Conservation (phyloP, 2,888 invertebrate species). For the Crematogaster levior region DNA sequence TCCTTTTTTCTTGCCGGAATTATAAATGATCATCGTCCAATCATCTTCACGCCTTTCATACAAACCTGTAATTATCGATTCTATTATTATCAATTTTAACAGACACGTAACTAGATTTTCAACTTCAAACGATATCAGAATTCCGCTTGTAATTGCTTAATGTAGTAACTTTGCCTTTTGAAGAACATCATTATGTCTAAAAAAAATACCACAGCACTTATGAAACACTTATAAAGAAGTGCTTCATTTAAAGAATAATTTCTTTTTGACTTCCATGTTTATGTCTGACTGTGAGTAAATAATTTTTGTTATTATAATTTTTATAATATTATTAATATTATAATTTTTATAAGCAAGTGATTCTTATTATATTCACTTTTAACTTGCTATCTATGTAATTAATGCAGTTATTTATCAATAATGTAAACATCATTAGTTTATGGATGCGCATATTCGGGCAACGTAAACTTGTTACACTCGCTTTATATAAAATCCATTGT, state of each 20-base stretch:
- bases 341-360: neutral
- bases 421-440: slow-evolving; percentile 78
- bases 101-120: neutral
- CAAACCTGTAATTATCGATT: slow-evolving; percentile 8
- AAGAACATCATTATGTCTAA: neutral
- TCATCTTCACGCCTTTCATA: neutral
- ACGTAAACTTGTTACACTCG: slow-evolving; percentile 50
- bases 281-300: slow-evolving; percentile 41
- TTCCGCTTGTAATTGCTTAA: neutral
- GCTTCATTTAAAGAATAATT: too few species aligned
- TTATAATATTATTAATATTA: too few species aligned
- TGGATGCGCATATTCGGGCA: slow-evolving; percentile 71
- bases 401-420: slow-evolving; percentile 83
- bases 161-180: neutral
- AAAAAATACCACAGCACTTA: too few species aligned
- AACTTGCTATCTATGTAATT: slow-evolving; percentile 78
- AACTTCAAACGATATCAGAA: neutral
- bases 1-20: neutral
- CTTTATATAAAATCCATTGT: slow-evolving; percentile 45
- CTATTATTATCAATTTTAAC: slow-evolving; percentile 20
- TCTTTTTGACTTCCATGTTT: too few species aligned
- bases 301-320: neutral
- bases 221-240: too few species aligned
- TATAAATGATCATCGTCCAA: slow-evolving; percentile 9
- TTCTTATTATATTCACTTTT: slow-evolving; percentile 35